Base-by-base conservation (phyloP, 2,113 vertebrate species). In the Callopanchax toddi region DNA sequence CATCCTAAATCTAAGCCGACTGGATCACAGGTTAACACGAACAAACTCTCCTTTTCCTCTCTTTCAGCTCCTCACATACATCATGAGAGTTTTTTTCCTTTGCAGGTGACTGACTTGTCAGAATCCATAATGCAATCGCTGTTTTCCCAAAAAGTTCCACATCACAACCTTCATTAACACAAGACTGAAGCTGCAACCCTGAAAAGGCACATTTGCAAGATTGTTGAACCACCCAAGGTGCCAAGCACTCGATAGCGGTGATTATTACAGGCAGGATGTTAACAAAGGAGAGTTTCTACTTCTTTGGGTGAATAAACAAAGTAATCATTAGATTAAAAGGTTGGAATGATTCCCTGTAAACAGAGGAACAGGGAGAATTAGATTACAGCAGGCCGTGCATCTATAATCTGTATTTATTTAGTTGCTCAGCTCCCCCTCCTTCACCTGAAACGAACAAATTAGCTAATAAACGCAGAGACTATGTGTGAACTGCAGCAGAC, bases 361-460 rank as follows among this genome's bases (percentile, higher is more conserved):
- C 3, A 48, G 22, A 40, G 46, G 53, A 62, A 50, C 9, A 46
- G 43, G 36, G 17, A 36, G 42, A 63, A 49, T 37, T 18, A 16
- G 17, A 34, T 26, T 32, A 45, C 3, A 46, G 6, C 17, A 17
- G 43, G 57, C 75, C 50, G 60, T 39, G 67, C 21, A 46, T 71
- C 46, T 40, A 66, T 58, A 50, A 76, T 63, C 29, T 29, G 10
- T 37, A 48, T 70, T 61, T 67, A 22, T 54, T 77, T 54, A 68
- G 42, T 26, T 54, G 51, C 26, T 21, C 45, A 20, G 49, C 25
- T 42, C 34, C 60, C 8, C 17, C 21, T 9, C 48, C 50, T 22
- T 40, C 48, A 49, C 53, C 45, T 71, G 20, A 81, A 82, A 69
- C 21, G 42, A 23, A 25, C 32, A 57, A 80, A 76, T 83, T 49